phyloP scores from a whole-genome alignment of 2,888 invertebrate species.

The Diaphora mendica region DNA sequence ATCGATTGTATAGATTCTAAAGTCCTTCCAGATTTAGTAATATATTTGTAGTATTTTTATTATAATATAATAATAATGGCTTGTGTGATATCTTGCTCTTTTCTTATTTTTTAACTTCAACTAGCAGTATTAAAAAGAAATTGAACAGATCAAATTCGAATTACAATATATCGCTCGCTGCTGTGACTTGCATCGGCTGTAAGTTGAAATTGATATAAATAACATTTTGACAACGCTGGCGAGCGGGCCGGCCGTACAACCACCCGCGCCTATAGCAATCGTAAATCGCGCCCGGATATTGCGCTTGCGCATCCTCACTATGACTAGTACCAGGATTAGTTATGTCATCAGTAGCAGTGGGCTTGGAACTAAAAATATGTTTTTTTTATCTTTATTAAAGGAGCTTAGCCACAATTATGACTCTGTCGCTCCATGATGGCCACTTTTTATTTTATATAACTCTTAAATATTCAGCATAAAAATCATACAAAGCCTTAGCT shows the following conservation, averaged over 20 bases:
- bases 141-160: neutral
- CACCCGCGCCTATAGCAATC: slow-evolving; percentile 20
- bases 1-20: no score
- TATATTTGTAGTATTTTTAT: no score
- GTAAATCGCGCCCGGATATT: slow-evolving; percentile 30
- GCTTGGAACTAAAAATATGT: neutral
- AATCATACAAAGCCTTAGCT: no score
- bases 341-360: slow-evolving; percentile 17
- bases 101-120: no score
- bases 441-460: no score
- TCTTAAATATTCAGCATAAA: no score
- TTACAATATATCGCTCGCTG: neutral
- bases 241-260: slow-evolving; percentile 24
- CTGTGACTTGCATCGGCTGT: neutral
- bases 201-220: slow-evolving; percentile 48
- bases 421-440: no score
- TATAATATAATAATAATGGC: no score
- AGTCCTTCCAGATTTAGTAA: no score
- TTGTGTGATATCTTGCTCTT: no score
- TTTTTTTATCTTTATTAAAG: no score
- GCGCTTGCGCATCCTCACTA: slow-evolving; percentile 29
- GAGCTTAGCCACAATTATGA: no score
- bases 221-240: slow-evolving; percentile 50
- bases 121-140: neutral
- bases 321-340: neutral